A percentile compares a stretch with the other conserved stretches of the same genome.
Evolutionary conservation across 2,113 vertebrate species (phyloP).

Genomic region (Pelecanus crispus): DNA sequence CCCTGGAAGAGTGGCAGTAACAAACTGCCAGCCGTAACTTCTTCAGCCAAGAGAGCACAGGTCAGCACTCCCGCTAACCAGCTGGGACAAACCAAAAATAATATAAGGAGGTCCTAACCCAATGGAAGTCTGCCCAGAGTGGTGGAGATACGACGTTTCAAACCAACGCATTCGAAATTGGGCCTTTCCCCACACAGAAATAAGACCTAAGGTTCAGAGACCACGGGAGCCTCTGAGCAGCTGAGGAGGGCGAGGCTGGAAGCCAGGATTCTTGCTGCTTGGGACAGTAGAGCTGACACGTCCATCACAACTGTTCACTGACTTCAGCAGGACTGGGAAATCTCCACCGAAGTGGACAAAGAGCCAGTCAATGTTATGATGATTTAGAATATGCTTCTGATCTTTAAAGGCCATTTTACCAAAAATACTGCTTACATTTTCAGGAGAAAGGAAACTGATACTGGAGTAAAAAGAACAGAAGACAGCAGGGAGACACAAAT

Average conservation of each 20-base stretch:
- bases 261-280: not conserved
- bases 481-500: not conserved
- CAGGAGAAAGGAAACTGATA: not conserved
- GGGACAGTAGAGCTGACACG: not conserved
- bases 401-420: not conserved
- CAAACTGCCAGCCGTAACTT: not conserved
- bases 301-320: not conserved
- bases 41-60: not conserved
- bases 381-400: not conserved
- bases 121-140: not conserved
- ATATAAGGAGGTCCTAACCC: not conserved
- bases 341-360: not conserved
- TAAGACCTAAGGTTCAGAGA: not conserved
- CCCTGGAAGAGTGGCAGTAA: not conserved
- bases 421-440: not conserved
- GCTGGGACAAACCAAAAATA: not conserved
- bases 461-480: not conserved
- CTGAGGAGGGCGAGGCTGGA: not conserved
- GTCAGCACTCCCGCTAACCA: not conserved
- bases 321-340: not conserved
- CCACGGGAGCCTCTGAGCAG: not conserved
- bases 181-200: not conserved
- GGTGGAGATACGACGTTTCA: not conserved
- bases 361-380: not conserved
- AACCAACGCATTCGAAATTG: not conserved